Conservation (phyloP, 2,113 vertebrate genomes). For the Litocranius walleri region DNA sequence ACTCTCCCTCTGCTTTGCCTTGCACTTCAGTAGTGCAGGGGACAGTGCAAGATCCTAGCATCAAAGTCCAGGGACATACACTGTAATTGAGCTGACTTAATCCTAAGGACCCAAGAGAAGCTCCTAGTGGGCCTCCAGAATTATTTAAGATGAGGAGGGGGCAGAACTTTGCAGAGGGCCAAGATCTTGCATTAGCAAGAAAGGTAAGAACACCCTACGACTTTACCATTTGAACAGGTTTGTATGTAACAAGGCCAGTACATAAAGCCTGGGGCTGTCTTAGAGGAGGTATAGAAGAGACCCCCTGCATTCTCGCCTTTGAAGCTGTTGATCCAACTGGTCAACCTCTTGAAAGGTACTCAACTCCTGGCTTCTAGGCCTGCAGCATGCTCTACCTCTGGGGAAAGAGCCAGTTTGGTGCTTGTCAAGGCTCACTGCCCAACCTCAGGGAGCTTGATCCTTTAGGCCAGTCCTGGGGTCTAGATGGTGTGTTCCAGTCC, state of each 20-base stretch:
- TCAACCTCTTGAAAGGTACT: neutral
- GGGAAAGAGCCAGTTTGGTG: neutral
- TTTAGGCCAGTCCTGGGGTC: neutral
- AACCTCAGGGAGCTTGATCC: neutral
- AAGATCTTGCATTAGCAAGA: neutral
- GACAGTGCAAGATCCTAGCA: no score
- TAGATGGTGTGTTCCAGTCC: neutral
- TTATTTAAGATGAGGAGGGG: neutral
- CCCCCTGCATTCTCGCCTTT: neutral
- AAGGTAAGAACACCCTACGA: neutral
- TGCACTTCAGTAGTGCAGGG: neutral
- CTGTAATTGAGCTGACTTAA: neutral
- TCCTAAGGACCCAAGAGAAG: neutral
- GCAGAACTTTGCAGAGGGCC: neutral
- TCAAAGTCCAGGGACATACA: neutral
- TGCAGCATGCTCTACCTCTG: neutral
- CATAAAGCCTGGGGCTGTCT: neutral
- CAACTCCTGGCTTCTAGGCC: neutral
- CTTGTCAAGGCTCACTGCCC: neutral
- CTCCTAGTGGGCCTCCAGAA: neutral
- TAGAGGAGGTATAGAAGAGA: neutral
- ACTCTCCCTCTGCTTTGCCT: neutral
- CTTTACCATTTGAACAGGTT: neutral
- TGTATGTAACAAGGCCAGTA: neutral
- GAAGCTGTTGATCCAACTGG: neutral